Percentiles rank a stretch among this genome's conserved stretches.
Conservation (phyloP, 2,888 invertebrate species). For the Netelia inedita region DNA sequence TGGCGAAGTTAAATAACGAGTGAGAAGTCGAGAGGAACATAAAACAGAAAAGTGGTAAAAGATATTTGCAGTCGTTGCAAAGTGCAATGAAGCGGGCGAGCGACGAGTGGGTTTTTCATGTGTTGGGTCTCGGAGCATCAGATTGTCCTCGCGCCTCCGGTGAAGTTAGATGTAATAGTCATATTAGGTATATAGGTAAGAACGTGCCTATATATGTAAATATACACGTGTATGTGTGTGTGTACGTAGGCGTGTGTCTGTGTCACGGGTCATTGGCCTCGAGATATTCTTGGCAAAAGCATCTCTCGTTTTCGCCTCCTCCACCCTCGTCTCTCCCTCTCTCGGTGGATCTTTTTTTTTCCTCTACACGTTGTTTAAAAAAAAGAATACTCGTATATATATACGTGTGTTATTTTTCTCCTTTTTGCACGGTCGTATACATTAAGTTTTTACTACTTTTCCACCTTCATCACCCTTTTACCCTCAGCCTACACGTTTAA, state of each 20-base stretch:
- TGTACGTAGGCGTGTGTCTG: slow-evolving; percentile 74
- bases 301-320: slow-evolving; percentile 71
- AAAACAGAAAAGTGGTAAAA: slow-evolving; percentile 9
- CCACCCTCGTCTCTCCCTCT: slow-evolving; percentile 59
- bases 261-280: slow-evolving; percentile 81
- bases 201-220: slow-evolving; percentile 37
- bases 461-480: not conserved
- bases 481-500: not conserved
- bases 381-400: not conserved
- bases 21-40: not conserved
- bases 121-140: slow-evolving; percentile 47
- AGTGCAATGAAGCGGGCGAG: slow-evolving; percentile 49
- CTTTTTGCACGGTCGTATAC: not conserved
- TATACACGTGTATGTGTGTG: not conserved
- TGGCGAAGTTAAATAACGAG: slow-evolving; percentile 16
- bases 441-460: slow-evolving; percentile 3
- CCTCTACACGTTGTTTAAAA: slow-evolving; percentile 21
- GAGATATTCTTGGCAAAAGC: slow-evolving; percentile 80
- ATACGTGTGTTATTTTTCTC: slow-evolving; percentile 11
- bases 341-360: slow-evolving; percentile 34
- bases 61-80: slow-evolving; percentile 52
- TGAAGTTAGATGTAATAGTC: slow-evolving; percentile 76
- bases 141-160: slow-evolving; percentile 45
- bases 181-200: slow-evolving; percentile 73
- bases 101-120: slow-evolving; percentile 25